Conservation (phyloP, 2,797 vertebrate genomes). For the Notolepis coatsorum region DNA sequence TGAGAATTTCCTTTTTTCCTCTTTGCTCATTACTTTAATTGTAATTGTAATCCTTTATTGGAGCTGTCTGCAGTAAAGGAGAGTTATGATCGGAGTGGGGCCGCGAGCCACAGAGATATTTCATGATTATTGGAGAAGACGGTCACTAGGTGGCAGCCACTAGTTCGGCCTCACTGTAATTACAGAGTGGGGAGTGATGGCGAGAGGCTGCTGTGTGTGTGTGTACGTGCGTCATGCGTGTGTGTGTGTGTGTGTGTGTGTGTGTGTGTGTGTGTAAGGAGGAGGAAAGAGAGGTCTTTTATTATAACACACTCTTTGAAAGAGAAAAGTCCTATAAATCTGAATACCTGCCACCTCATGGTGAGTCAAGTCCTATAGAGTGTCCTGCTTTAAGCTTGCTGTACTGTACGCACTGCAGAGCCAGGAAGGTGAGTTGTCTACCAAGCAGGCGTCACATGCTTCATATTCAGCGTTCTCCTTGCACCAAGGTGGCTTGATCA, state of each 20-base stretch:
- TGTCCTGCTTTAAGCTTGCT: slow-evolving; percentile 41
- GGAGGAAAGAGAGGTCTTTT: slow-evolving; percentile 35
- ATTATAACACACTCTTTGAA: slow-evolving; percentile 37
- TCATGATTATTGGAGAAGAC: slow-evolving; percentile 86
- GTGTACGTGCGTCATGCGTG: slow-evolving; percentile 7
- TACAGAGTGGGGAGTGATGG: slow-evolving; percentile 73
- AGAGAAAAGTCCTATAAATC: slow-evolving; percentile 53
- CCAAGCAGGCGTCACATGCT: not conserved
- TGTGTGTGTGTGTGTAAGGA: not conserved
- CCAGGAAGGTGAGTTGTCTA: slow-evolving; percentile 20
- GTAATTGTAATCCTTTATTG: slow-evolving; percentile 88
- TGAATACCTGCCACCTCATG: slow-evolving; percentile 34
- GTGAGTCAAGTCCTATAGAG: slow-evolving; percentile 26
- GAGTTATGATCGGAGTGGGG: slow-evolving; percentile 83
- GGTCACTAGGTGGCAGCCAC: slow-evolving; percentile 85
- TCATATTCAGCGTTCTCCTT: too few relatives aligned
- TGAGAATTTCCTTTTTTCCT: slow-evolving; percentile 76
- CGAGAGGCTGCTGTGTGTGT: slow-evolving; percentile 29
- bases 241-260: slow-evolving; percentile 9
- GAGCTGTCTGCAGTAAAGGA: slow-evolving; percentile 84
- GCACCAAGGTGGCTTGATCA: too few relatives aligned
- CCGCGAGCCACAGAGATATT: slow-evolving; percentile 79
- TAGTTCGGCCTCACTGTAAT: slow-evolving; percentile 76
- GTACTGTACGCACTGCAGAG: not conserved
- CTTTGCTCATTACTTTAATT: slow-evolving; percentile 88